Evolutionary conservation across 2,888 invertebrate genomes (phyloP), one percentile per base, ranked within the genome.

Genomic region (Pseudolycoriella hygida): DNA sequence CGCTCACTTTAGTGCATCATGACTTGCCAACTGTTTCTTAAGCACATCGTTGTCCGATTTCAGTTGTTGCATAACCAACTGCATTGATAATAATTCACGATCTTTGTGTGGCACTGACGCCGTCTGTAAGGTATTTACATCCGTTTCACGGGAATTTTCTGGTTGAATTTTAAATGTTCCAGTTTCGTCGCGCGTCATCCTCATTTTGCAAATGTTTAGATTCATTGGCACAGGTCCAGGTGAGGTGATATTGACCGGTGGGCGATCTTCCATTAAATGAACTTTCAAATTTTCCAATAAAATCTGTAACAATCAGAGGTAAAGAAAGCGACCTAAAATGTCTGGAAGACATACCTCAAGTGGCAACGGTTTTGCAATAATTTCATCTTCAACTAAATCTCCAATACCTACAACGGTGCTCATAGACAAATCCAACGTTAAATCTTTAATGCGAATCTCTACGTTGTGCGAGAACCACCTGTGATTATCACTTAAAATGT

Each of bases 341-440:
- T 12, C 32, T 17, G 19, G 11, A 30, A 34, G 15, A 5, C 12
- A 30, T 61, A 87, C 86, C 70, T 85, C 76, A 56, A 89, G 68
- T 3, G 90, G 89, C 64, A 90, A 74, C 1, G 88, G 83, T 46
- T 78, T 74, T 2, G 76, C 76, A 18, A 84, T 71, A 32, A 86
- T 73, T 67, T 93, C 92, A 62, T 93, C 92, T 59, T 92, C 92
- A 1, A 83, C 70, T 50, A 93, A 73, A 62, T 89, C 90, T 0
- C 80, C 73, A 12, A 93, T 65, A 11, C 85, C 87, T 31, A 80
- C 73, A 1, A 88, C 72, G 0, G 86, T 85, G 57, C 85, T 86
- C 80, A 85, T 83, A 43, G 80, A 78, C 44, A 89, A 68, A 12
- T 74, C 70, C 52, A 87, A 61, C 46, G 67, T 69, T 43, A 86